Conservation (phyloP, 2,888 invertebrate species). For the Amphimallon solstitiale region DNA sequence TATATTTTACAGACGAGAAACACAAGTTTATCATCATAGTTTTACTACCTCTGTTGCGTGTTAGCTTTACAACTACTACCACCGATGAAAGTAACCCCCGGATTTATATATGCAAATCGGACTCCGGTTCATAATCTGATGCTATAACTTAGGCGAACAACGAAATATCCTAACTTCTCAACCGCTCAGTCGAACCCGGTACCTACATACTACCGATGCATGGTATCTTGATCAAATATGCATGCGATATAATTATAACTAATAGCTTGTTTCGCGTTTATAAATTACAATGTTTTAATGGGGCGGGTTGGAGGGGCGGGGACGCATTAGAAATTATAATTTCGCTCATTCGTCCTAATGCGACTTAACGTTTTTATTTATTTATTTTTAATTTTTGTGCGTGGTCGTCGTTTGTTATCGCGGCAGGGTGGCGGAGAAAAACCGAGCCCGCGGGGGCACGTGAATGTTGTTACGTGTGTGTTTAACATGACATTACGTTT, state of each 20-base stretch:
- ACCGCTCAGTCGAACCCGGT: conserved; percentile 38
- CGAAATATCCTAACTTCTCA: conserved; percentile 57
- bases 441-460: no score
- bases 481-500: no score
- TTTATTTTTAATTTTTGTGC: not conserved
- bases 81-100: conserved; percentile 46
- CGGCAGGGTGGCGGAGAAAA: no score
- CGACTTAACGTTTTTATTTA: not conserved
- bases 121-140: conserved; percentile 36
- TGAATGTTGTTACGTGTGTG: no score
- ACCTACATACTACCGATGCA: conserved; percentile 44
- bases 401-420: no score
- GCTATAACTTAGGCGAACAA: conserved; percentile 49
- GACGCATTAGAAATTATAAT: conserved; percentile 43
- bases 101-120: conserved; percentile 60
- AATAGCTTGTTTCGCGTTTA: conserved; percentile 59
- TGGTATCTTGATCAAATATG: conserved; percentile 56
- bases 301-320: no score
- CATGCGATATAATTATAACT: conserved; percentile 63
- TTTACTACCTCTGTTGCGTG: conserved; percentile 54
- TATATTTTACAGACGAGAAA: conserved; percentile 43
- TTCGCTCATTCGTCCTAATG: not conserved
- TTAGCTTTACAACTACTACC: conserved; percentile 44
- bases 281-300: conserved; percentile 46
- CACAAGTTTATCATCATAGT: conserved; percentile 56